Conservation (phyloP, 2,888 invertebrate genomes). For the Sericinus montela region DNA sequence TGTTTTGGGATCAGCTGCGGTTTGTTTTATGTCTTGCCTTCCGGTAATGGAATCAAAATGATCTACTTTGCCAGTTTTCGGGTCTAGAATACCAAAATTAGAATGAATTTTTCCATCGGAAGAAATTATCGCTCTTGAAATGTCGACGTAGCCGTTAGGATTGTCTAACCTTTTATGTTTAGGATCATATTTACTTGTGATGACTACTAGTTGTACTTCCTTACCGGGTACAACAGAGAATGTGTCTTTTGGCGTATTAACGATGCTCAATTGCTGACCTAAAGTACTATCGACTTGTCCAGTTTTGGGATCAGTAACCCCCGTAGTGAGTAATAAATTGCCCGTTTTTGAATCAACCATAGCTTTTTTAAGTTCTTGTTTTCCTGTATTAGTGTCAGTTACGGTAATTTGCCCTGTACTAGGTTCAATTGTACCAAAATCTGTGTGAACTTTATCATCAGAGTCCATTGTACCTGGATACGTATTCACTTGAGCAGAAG, state of each 20-base stretch:
- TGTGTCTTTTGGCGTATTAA: constrained; percentile 63
- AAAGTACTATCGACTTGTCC: constrained; percentile 76
- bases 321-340: constrained; percentile 77
- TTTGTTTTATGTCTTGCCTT: constrained; percentile 79
- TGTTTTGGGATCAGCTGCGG: constrained; percentile 75
- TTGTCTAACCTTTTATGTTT: constrained; percentile 76
- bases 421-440: constrained; percentile 79
- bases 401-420: constrained; percentile 78
- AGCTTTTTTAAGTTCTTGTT: constrained; percentile 81
- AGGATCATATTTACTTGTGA: constrained; percentile 78
- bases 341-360: constrained; percentile 82
- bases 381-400: constrained; percentile 81
- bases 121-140: constrained; percentile 60
- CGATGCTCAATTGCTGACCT: constrained; percentile 75
- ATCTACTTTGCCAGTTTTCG: constrained; percentile 75
- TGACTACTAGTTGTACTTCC: constrained; percentile 70
- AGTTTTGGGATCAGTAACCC: constrained; percentile 77
- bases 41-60: constrained; percentile 77
- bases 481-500: constrained; percentile 68
- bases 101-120: constrained; percentile 69
- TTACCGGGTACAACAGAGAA: constrained; percentile 62
- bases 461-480: constrained; percentile 55
- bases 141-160: constrained; percentile 73
- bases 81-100: constrained; percentile 75
- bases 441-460: constrained; percentile 79